These are phyloP conservation scores for Marasmarcha lunaedactyla DNA, from an alignment of 2,888 invertebrate species.

Conservation along the genomic window DNA sequence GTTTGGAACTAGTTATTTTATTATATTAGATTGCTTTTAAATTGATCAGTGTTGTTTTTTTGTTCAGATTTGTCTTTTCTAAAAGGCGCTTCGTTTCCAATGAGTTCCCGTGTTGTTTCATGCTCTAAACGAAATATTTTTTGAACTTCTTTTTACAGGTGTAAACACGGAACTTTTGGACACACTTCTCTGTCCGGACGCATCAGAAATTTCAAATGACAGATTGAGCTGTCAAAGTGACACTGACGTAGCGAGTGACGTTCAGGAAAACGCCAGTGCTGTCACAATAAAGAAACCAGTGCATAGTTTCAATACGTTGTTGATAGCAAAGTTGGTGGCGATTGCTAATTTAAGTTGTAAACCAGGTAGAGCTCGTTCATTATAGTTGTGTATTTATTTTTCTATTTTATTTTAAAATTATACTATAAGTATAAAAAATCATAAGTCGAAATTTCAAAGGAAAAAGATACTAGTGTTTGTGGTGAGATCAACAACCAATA, in stretches of 20 bases:
- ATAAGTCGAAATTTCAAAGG: too few relatives aligned
- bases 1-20: too few relatives aligned
- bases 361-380: conserved; percentile 86
- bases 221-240: conserved; percentile 9
- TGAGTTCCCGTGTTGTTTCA: too few relatives aligned
- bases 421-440: conserved; percentile 2
- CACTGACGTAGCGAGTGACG: conserved; percentile 13
- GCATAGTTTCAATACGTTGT: conserved; percentile 82
- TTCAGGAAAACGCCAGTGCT: conserved; percentile 19
- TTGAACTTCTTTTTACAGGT: conserved; percentile 63
- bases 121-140: too few relatives aligned
- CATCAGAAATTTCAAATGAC: conserved; percentile 22
- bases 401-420: neutral
- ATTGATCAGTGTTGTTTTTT: too few relatives aligned
- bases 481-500: too few relatives aligned
- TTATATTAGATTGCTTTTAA: too few relatives aligned
- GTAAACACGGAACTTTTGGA: conserved; percentile 86
- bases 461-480: too few relatives aligned
- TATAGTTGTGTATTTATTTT: conserved; percentile 12
- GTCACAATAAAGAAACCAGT: conserved; percentile 31
- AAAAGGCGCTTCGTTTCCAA: too few relatives aligned
- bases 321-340: conserved; percentile 86
- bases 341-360: conserved; percentile 89
- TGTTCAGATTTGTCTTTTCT: too few relatives aligned
- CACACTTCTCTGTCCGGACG: conserved; percentile 77